phyloP scores from a whole-genome alignment of 2,888 invertebrate genomes.

The Hirtodrosophila histrioides region DNA sequence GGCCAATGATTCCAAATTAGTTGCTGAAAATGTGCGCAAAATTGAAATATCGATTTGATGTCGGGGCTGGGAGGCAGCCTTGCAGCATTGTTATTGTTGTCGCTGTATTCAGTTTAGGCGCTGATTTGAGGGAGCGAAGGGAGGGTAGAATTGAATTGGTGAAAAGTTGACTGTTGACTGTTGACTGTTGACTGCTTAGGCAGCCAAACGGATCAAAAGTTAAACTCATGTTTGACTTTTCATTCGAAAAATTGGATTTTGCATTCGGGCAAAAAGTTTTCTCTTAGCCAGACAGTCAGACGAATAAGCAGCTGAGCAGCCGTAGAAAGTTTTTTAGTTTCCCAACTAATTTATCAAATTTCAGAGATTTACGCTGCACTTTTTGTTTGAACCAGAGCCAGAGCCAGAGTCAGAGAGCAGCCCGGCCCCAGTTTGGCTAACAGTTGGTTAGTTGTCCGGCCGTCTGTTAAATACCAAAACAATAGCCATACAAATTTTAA shows the following conservation, averaged over 20 bases:
- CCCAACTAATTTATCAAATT: slow-evolving; percentile 78
- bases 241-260: slow-evolving; percentile 80
- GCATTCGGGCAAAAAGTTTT: slow-evolving; percentile 72
- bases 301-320: slow-evolving; percentile 61
- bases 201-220: slow-evolving; percentile 77
- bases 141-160: slow-evolving; percentile 36
- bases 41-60: slow-evolving; percentile 66
- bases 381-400: slow-evolving; percentile 51
- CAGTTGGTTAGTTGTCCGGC: slow-evolving; percentile 17
- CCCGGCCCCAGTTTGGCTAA: slow-evolving; percentile 29
- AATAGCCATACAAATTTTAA: slow-evolving; percentile 61
- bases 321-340: slow-evolving; percentile 58
- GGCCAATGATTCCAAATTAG: slow-evolving; percentile 73
- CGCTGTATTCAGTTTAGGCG: slow-evolving; percentile 26
- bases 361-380: slow-evolving; percentile 68
- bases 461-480: slow-evolving; percentile 45
- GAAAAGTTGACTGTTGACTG: slow-evolving; percentile 48
- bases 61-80: not conserved
- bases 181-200: slow-evolving; percentile 58
- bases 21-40: slow-evolving; percentile 60
- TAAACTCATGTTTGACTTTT: slow-evolving; percentile 78
- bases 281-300: slow-evolving; percentile 35
- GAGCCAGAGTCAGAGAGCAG: too few species aligned
- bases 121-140: slow-evolving; percentile 3
- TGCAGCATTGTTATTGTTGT: slow-evolving; percentile 5